Conservation (phyloP, 2,797 vertebrate species). For the Xiphorhynchus erythropygius region DNA sequence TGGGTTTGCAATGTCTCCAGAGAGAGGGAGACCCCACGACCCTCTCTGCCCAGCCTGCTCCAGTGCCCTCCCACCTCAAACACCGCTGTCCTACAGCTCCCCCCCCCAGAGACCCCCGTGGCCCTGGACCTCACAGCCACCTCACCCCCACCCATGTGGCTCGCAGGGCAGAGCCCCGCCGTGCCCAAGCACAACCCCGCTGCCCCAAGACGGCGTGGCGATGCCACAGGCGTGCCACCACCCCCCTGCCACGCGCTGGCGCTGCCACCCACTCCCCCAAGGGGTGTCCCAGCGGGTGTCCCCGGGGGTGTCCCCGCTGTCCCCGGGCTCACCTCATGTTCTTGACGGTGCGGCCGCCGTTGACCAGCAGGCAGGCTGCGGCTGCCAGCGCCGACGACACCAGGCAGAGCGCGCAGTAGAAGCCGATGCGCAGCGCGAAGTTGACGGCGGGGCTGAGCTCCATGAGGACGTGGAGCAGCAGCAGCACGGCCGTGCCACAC, state of each 20-base stretch:
- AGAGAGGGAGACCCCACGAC: not conserved
- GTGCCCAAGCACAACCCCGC: fast-evolving
- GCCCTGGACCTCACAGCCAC: not conserved
- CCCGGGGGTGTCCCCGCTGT: too few relatives aligned
- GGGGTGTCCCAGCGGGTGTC: too few relatives aligned
- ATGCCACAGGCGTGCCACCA: not conserved
- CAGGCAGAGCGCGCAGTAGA: slow-evolving; percentile 87
- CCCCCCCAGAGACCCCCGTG: fast-evolving
- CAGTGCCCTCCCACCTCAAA: not conserved
- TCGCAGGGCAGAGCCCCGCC: not conserved
- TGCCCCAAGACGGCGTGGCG: not conserved
- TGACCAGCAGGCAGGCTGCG: slow-evolving; percentile 83
- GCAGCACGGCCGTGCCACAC: slow-evolving; percentile 70
- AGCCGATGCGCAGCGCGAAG: slow-evolving; percentile 84
- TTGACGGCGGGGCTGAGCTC: slow-evolving; percentile 83
- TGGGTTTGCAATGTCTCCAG: too few relatives aligned
- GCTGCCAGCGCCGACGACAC: slow-evolving; percentile 76
- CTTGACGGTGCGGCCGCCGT: slow-evolving; percentile 89
- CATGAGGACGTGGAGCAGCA: slow-evolving; percentile 76
- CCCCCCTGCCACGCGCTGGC: fast-evolving
- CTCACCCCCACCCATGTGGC: fast-evolving
- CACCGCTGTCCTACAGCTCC: fast-evolving
- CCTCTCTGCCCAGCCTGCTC: not conserved
- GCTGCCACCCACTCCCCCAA: too few relatives aligned
- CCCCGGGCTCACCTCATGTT: slow-evolving; percentile 87